A percentile compares a stretch with the other conserved stretches of the same genome.
Conservation (phyloP, 1,140 invertebrate species). For the Drosophila nasuta region DNA sequence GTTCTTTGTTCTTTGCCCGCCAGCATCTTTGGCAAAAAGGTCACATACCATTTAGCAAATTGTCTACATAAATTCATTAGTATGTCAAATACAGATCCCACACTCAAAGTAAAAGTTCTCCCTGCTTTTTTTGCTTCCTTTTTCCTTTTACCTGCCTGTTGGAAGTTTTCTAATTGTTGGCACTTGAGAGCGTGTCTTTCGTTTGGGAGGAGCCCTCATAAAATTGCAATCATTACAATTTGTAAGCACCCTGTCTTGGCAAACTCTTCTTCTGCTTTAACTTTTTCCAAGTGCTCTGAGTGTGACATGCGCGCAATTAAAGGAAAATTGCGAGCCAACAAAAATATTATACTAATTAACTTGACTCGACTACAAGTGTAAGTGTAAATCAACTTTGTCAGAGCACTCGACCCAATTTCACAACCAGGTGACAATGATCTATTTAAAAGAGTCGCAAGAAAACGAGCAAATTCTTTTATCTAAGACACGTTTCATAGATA, state of each 20-base stretch:
- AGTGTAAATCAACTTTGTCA: constrained; percentile 43
- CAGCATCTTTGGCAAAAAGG: constrained; percentile 26
- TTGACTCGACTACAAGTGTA: constrained; percentile 39
- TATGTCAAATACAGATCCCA: constrained; percentile 41
- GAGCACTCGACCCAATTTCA: constrained; percentile 57
- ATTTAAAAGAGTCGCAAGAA: constrained; percentile 38
- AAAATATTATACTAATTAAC: constrained; percentile 63
- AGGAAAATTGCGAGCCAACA: constrained; percentile 40
- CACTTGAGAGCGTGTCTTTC: constrained; percentile 57
- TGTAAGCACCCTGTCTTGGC: constrained; percentile 18
- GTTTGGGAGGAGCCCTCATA: constrained; percentile 52
- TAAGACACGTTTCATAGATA: constrained; percentile 24
- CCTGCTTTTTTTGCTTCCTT: not conserved
- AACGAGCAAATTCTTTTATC: not conserved
- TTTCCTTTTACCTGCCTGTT: constrained; percentile 19
- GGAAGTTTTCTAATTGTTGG: constrained; percentile 68
- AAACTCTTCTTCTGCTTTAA: constrained; percentile 21
- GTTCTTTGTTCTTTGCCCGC: not conserved
- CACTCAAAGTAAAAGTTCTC: constrained; percentile 19
- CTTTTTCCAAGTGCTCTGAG: constrained; percentile 5
- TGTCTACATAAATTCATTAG: constrained; percentile 67
- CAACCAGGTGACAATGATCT: constrained; percentile 28
- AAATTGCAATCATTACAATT: constrained; percentile 66
- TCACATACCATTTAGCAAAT: constrained; percentile 54
- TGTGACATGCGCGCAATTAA: constrained; percentile 48